Base-by-base conservation (phyloP, 2,113 vertebrate species). In the Tringa solitaria region DNA sequence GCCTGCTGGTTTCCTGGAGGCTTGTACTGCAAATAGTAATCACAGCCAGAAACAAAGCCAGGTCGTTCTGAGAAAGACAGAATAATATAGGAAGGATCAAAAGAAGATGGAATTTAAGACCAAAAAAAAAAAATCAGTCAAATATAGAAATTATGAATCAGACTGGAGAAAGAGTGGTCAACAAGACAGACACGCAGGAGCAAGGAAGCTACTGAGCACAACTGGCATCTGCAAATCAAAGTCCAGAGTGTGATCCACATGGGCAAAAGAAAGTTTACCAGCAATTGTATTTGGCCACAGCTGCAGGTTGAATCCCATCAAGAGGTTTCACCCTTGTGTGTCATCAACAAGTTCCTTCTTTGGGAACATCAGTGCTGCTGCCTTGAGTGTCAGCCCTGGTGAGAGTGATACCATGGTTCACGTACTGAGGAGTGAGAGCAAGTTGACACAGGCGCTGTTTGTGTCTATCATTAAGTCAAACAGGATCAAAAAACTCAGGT, bases 391-490 rank as follows among this genome's bases (percentile, higher is more conserved):
- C 30, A 88, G 30, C 79, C 41, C 7, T 60, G 23, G 16, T 53
- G 77, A 84, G 39, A 82, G 61, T 24, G 87, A 11, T 53, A 41
- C 56, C 5, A 4, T 35, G 60, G 53, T 14, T 90, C 77, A 59
- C 1, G 8, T 10, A 39, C 5, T 8, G 45, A 54, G 37, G 43
- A 63, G 22, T 10, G 68, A 67, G 12, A 91, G 48, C 27, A 48
- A 82, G 48, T 60, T 46, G 53, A 85, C 64, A 70, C 30, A 72
- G 37, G n/a, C 9, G 21, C 39, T 95, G 81, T 94, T 96, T 96
- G 69, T 91, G 67, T 94, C 77, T 95, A 75, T 84, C 87, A 84
- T 93, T 74, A 95, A 93, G 64, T 63, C 89, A 92, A 95, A 84
- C n/a, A 95, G 37, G 37, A 92, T 46, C n/a, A 70, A 86, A 94